Base-by-base conservation (phyloP, 2,888 invertebrate species). In the Trachelus troglodyta region DNA sequence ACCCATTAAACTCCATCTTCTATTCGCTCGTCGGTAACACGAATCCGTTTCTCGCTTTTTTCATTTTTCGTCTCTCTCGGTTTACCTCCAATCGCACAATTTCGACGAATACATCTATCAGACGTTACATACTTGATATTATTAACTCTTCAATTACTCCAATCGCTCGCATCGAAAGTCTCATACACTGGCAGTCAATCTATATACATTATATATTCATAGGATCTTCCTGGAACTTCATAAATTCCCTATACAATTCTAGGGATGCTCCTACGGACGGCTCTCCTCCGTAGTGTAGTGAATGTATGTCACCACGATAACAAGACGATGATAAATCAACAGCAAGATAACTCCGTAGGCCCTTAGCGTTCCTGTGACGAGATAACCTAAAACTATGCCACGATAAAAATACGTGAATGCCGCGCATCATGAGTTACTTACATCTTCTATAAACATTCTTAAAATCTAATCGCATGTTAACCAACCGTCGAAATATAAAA, bases 271-370 rank as follows among this genome's bases (percentile, higher is more conserved):
- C 56, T 15, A 56, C 56, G 56, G 23, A 56, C 23, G 56, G 1
- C 56, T 56, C 56, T 56, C 23, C 56, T 0, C 9, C 56, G 2
- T 23, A 56, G 56, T 2, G 23, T 23, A 56, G 71, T 12, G 34
- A 74, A 79, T 79, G 76, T 79, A 76, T 79, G 79, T 79, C 79
- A 79, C 34, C 73, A 76, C 69, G 79, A 79, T 79, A 79, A 79
- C 74, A 76, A 34, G 12, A 68, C 73, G 79, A 76, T 76, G 71
- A 79, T 79, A 76, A 79, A 79, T 79, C 79, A 79, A 74, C 79
- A 40, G 33, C 15, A 69, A 76, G 79, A 79, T 79, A 79, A 79
- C 76, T 79, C 69, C 33, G 56, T 73, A 79, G 76, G 79, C 79
- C 79, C 79, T 79, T 79, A 74, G 76, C 76, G 76, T 76, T 76